Percentiles rank a stretch among this genome's conserved stretches.
Conservation (phyloP, 2,797 vertebrate genomes). For the Oophaga sylvatica region DNA sequence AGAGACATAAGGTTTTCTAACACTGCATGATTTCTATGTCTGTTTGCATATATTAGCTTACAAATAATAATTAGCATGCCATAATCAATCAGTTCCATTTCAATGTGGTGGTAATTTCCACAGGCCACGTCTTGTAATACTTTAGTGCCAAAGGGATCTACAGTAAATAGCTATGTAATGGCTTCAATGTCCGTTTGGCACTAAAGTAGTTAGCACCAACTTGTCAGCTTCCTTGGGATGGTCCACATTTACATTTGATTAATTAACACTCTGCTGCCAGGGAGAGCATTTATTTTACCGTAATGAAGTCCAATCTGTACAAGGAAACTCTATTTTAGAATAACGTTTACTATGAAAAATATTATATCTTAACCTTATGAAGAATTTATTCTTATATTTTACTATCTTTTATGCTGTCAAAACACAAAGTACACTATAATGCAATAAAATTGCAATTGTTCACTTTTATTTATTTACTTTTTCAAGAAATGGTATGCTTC, state of each 20-base stretch:
- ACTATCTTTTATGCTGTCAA: not conserved
- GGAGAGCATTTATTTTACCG: not conserved
- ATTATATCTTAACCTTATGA: not conserved
- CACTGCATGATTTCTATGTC: constrained; percentile 38
- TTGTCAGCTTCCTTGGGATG: constrained; percentile 28
- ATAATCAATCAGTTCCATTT: constrained; percentile 54
- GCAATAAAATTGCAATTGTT: too few species aligned
- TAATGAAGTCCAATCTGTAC: not conserved
- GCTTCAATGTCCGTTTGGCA: constrained; percentile 50
- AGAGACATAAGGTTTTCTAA: not conserved
- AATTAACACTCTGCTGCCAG: constrained; percentile 27
- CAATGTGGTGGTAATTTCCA: constrained; percentile 41
- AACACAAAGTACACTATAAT: not conserved
- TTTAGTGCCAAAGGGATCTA: constrained; percentile 56
- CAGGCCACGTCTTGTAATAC: constrained; percentile 48
- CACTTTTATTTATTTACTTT: too few species aligned
- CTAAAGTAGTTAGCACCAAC: constrained; percentile 48
- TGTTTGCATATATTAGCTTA: constrained; percentile 50
- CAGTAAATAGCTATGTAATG: constrained; percentile 57
- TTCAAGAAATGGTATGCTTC: too few species aligned
- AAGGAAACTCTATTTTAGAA: not conserved
- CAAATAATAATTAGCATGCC: constrained; percentile 45
- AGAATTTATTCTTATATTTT: not conserved
- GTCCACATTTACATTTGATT: constrained; percentile 44
- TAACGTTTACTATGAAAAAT: not conserved